Percentiles rank a stretch among this genome's conserved stretches.
phyloP scores from a whole-genome alignment of 2,888 invertebrate species.

The Blera fallax region DNA sequence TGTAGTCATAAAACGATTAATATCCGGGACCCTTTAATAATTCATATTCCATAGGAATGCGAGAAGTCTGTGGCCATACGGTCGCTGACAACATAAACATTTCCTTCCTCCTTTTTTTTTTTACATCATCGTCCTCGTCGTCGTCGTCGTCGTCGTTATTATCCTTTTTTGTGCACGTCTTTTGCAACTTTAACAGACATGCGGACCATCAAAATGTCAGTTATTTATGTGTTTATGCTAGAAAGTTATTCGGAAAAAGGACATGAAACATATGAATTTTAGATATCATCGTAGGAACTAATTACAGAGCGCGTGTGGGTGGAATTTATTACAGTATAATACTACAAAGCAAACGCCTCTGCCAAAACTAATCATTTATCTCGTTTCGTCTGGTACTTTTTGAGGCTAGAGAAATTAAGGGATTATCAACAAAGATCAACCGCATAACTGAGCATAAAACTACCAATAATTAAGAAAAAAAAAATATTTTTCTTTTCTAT shows the following conservation, averaged over 20 bases:
- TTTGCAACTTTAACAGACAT: conserved; percentile 29
- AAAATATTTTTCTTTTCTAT: no score
- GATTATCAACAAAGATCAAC: background rate
- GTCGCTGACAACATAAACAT: conserved; percentile 49
- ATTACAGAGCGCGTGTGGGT: conserved; percentile 40
- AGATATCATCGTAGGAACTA: conserved; percentile 47
- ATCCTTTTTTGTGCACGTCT: conserved; percentile 19
- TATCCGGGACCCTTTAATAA: conserved; percentile 63
- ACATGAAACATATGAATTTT: conserved; percentile 54
- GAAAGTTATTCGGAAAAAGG: conserved; percentile 36
- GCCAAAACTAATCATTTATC: background rate
- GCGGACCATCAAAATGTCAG: conserved; percentile 44
- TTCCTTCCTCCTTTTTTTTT: background rate
- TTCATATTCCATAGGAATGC: conserved; percentile 51
- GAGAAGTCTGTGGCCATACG: conserved; percentile 47
- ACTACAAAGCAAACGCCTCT: background rate
- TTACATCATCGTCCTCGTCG: background rate
- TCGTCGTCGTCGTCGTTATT: conserved; percentile 13
- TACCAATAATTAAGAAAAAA: background rate
- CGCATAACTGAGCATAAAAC: background rate
- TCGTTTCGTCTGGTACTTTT: background rate
- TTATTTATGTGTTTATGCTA: conserved; percentile 42
- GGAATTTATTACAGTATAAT: conserved; percentile 13
- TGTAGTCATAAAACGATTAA: conserved; percentile 61
- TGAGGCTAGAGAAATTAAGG: background rate